Percentiles rank a stretch among this genome's conserved stretches.
Conservation (phyloP, 1,140 invertebrate species). For the Drosophila asahinai region DNA sequence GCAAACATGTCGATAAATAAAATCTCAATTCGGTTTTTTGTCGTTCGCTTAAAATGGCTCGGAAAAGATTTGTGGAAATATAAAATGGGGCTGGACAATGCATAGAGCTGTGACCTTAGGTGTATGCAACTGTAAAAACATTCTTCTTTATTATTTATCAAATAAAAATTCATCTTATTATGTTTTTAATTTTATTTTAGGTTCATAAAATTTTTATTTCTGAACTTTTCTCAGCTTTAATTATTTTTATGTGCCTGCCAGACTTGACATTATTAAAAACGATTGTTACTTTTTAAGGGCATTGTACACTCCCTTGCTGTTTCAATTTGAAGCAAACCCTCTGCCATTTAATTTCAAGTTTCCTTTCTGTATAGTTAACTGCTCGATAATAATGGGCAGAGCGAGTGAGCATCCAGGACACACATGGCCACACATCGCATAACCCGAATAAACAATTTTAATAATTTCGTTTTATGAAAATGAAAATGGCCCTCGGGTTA, state of each 20-base stretch:
- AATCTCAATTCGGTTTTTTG: slow-evolving; percentile 11
- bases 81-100: slow-evolving; percentile 13
- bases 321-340: slow-evolving; percentile 17
- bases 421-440: slow-evolving; percentile 31
- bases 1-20: slow-evolving; percentile 23
- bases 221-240: not conserved
- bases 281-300: not conserved
- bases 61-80: slow-evolving; percentile 21
- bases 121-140: not conserved
- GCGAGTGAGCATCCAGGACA: not conserved
- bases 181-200: not conserved
- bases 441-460: slow-evolving; percentile 72
- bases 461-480: slow-evolving; percentile 84
- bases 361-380: slow-evolving; percentile 14
- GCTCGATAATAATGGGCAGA: slow-evolving; percentile 46
- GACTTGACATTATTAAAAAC: not conserved
- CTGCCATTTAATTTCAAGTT: slow-evolving; percentile 42
- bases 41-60: slow-evolving; percentile 4
- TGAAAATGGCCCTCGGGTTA: slow-evolving; percentile 78
- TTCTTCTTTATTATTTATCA: not conserved
- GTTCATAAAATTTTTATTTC: not conserved
- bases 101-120: not conserved
- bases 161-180: not conserved
- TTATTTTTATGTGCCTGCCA: not conserved
- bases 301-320: not conserved